Percentiles rank a stretch among this genome's conserved stretches.
phyloP scores from a whole-genome alignment of 2,797 vertebrate species.

The Pagetopsis macropterus region DNA sequence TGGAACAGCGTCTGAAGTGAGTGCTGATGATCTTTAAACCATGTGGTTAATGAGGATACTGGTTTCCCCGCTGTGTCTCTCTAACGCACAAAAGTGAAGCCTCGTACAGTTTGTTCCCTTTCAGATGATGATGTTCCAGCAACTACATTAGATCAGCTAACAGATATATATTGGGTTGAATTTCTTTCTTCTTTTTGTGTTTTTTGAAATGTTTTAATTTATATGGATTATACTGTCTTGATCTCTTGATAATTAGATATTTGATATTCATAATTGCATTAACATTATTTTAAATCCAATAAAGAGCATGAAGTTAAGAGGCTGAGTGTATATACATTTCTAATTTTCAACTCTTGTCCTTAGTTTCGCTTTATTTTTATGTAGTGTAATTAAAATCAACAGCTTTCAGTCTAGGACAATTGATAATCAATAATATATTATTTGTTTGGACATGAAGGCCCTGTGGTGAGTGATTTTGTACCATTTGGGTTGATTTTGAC shows the following conservation, averaged over 20 bases:
- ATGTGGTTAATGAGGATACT: constrained; percentile 8
- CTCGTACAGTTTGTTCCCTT: constrained; percentile 1
- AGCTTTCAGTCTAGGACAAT: too few species aligned
- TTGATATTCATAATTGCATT: too few species aligned
- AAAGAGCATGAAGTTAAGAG: too few species aligned
- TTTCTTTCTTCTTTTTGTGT: not conserved
- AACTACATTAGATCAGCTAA: not conserved
- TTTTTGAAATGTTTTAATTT: too few species aligned
- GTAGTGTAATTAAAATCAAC: too few species aligned
- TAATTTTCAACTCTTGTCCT: too few species aligned
- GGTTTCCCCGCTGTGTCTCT: not conserved
- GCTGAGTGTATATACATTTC: too few species aligned
- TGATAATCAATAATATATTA: not conserved
- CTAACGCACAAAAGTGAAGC: constrained; percentile 8
- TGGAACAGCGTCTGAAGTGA: constrained; percentile 35
- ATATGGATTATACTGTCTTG: too few species aligned
- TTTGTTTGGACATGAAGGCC: not conserved
- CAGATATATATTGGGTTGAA: not conserved
- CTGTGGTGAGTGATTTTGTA: not conserved
- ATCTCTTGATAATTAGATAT: too few species aligned
- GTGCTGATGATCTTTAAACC: constrained; percentile 29
- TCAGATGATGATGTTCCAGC: not conserved
- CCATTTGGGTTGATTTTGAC: not conserved
- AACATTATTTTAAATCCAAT: too few species aligned
- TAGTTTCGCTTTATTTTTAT: too few species aligned